Evolutionary conservation across 2,113 vertebrate genomes (phyloP).

Genomic region (Xenus cinereus): DNA sequence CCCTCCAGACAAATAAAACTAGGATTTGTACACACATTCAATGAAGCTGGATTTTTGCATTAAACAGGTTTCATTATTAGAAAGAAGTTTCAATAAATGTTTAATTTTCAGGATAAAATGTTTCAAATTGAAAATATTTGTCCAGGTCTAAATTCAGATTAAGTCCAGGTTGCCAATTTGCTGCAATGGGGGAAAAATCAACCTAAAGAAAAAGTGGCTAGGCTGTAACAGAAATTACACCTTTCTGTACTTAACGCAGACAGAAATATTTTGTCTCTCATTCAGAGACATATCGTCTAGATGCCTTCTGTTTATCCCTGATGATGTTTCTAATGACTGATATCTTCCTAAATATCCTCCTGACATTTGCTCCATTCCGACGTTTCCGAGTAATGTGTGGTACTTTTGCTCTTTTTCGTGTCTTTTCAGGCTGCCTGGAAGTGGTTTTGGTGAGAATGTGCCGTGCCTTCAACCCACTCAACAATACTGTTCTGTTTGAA

Average conservation of each 20-base stretch:
- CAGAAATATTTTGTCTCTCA: neutral
- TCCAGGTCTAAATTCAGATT: neutral
- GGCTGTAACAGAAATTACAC: neutral
- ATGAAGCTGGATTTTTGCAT: accelerated
- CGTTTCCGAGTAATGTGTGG: neutral
- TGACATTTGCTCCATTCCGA: neutral
- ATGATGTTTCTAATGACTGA: neutral
- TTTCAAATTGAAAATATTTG: neutral
- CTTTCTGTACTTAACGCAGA: neutral
- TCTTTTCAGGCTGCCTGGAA: conserved; percentile 91
- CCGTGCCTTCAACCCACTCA: conserved; percentile 97
- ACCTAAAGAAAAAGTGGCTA: neutral
- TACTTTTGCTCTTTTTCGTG: neutral
- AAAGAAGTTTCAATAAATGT: neutral
- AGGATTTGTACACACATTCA: neutral
- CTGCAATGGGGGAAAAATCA: neutral
- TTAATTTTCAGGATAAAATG: neutral
- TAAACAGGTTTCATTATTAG: neutral
- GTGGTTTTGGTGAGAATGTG: conserved; percentile 99
- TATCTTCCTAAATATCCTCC: neutral
- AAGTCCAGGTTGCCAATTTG: neutral
- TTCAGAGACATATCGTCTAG: neutral
- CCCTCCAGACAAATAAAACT: neutral
- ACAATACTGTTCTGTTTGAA: conserved; percentile 99
- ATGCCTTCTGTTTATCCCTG: neutral